Conservation (phyloP, 2,888 invertebrate genomes). For the Neoaliturus tenellus region DNA sequence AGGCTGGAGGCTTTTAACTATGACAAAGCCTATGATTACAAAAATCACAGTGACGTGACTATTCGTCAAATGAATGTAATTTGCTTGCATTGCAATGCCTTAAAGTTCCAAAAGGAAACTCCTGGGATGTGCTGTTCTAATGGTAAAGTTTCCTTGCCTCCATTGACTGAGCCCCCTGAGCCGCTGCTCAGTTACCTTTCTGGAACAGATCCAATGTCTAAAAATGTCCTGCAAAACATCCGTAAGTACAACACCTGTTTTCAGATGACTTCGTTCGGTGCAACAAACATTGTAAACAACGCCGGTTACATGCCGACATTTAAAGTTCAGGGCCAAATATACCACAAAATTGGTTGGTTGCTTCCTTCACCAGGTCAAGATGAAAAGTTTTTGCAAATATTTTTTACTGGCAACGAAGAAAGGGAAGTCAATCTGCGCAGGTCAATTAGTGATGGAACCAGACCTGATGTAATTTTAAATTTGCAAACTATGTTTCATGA, state of each 20-base stretch:
- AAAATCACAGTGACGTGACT: too few species aligned
- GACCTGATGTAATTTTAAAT: background rate
- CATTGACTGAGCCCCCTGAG: too few species aligned
- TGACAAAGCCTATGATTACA: conserved; percentile 57
- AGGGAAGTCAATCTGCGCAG: conserved; percentile 19
- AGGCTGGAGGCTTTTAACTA: background rate
- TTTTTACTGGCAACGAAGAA: conserved; percentile 37
- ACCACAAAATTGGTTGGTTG: conserved; percentile 30
- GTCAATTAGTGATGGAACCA: conserved; percentile 37
- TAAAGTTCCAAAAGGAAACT: too few species aligned
- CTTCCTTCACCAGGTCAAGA: conserved; percentile 26
- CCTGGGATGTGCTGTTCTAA: too few species aligned
- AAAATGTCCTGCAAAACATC: too few species aligned
- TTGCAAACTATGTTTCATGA: conserved; percentile 2
- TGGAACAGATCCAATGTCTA: too few species aligned
- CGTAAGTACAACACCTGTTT: too few species aligned
- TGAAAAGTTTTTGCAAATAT: conserved; percentile 38
- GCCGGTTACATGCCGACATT: conserved; percentile 48
- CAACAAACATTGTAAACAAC: conserved; percentile 34
- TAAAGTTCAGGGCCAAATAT: conserved; percentile 48
- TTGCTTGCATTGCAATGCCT: too few species aligned
- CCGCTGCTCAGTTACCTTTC: too few species aligned
- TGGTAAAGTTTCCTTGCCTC: too few species aligned
- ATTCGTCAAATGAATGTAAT: too few species aligned
- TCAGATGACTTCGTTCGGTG: background rate